Evolutionary conservation across 37 sponge, comb jelly and placozoan species (phyloP), one percentile per base, ranked within the genome.

Genomic region (Ianthella basta): DNA sequence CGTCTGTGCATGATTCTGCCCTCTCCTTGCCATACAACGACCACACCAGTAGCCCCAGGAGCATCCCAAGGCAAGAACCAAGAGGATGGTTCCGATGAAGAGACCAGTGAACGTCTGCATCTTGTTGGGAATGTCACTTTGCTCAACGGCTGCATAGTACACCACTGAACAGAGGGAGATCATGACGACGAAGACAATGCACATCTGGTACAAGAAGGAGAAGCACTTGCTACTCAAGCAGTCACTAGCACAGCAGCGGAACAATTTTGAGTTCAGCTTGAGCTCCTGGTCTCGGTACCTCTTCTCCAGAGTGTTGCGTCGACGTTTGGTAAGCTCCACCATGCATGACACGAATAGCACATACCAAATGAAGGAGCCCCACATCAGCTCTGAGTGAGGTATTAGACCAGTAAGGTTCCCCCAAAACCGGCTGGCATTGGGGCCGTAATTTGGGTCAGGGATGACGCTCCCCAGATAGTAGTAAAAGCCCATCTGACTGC

Each of bases 91-190:
- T 18, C 39, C 86, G 5, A 78, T 86, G 56, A 91, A 85, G 21
- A 96, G 74, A 0, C 96, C 93, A 67, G 91, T 90, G 41, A 96
- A 91, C 0, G 94, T 93, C 74, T 90, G 93, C 41, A 84, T 93
- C 83, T 96, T 96, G 65, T 84, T 91, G 25, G 65, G 56, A 2
- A 91, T 34, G 59, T 94, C 91, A 14, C 15, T 13, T 79, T 94
- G 92, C 12, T 63, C 82, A 20, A 91, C 84, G 2, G 90, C 78
- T n/a, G 91, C 83, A 61, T 91, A 93, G 84, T 83, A 96, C 12
- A 81, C 81, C 4, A 88, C 57, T 0, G 94, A 89, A 30, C 82
- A 80, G 21, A 80, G 53, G 56, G 63, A 36, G 25, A 80, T 53
- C 33, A 89, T 82, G 55, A 93, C 32, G 24, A 91, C 35, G 25